Percentiles rank a stretch among this genome's conserved stretches.
Conservation (phyloP, 2,888 invertebrate genomes). For the Drosophila fulvimacula region DNA sequence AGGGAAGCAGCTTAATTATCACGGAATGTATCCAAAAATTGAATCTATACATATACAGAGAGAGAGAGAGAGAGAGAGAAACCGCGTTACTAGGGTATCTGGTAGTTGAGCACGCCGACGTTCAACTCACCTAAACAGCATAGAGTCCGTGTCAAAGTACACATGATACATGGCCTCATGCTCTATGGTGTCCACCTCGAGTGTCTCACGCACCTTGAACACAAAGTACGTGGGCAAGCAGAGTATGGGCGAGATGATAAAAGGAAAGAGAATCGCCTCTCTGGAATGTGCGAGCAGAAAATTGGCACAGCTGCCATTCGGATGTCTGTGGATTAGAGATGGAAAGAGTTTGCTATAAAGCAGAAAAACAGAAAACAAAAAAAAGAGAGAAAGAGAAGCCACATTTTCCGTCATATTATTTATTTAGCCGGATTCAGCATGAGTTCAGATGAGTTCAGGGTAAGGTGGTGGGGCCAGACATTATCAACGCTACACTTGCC, state of each 20-base stretch:
- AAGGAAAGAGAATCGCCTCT: conserved; percentile 90
- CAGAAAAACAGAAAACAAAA: conserved; percentile 34
- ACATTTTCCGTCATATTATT: conserved; percentile 59
- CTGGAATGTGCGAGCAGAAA: conserved; percentile 92
- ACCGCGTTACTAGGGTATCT: not conserved
- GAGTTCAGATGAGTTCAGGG: not conserved
- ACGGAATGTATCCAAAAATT: conserved; percentile 92
- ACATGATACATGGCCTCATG: conserved; percentile 80
- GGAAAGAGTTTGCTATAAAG: conserved; percentile 73
- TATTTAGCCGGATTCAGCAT: conserved; percentile 16
- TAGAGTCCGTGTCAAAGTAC: conserved; percentile 81
- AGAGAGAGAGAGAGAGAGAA: not conserved
- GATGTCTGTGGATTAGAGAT: conserved; percentile 87
- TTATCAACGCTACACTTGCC: not conserved
- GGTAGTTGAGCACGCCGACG: not conserved
- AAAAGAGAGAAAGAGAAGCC: conserved; percentile 52
- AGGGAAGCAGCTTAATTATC: conserved; percentile 91
- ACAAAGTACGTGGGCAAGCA: conserved; percentile 94
- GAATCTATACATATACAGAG: conserved; percentile 79
- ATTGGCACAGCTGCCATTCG: conserved; percentile 90
- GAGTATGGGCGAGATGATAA: conserved; percentile 90
- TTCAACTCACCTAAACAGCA: conserved; percentile 81
- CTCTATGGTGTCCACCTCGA: conserved; percentile 75
- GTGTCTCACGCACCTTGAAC: conserved; percentile 86
- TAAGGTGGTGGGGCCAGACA: not conserved